Evolutionary conservation across 2,113 vertebrate species (phyloP).

Genomic region (Phaetusa simplex): DNA sequence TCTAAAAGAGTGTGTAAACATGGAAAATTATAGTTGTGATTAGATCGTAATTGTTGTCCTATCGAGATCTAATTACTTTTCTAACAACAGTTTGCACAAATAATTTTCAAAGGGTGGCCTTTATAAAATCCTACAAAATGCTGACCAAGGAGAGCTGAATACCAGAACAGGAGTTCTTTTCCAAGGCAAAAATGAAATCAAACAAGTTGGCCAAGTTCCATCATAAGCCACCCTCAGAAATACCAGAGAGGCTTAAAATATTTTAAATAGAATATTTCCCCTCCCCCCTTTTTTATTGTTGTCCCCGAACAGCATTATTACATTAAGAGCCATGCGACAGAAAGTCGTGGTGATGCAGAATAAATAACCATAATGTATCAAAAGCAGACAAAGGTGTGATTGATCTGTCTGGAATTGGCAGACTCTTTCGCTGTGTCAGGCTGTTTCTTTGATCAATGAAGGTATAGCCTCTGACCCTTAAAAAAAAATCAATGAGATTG

Average conservation of each 20-base stretch:
- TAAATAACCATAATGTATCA: conserved; percentile 87
- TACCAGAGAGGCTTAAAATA: conserved; percentile 21
- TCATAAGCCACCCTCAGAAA: conserved; percentile 34
- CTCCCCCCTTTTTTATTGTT: background rate
- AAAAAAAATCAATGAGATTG: conserved; percentile 87
- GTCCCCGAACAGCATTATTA: conserved; percentile 24
- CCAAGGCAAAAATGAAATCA: conserved; percentile 48
- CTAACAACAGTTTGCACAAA: background rate
- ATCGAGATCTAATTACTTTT: conserved; percentile 15
- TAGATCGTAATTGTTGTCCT: conserved; percentile 27
- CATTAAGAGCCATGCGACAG: conserved; percentile 71
- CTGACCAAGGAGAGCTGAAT: conserved; percentile 39
- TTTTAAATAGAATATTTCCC: conserved; percentile 19
- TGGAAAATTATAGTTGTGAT: background rate
- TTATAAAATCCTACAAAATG: background rate
- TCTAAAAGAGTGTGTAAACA: background rate
- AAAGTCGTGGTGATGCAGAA: conserved; percentile 77
- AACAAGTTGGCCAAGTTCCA: conserved; percentile 30
- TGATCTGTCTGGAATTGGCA: conserved; percentile 90
- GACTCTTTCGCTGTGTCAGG: conserved; percentile 86
- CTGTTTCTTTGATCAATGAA: conserved; percentile 88
- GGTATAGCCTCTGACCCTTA: conserved; percentile 85
- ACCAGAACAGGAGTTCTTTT: conserved; percentile 6
- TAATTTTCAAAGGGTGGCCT: background rate
- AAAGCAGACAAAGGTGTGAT: conserved; percentile 85